Evolutionary conservation across 2,113 vertebrate genomes (phyloP).

Genomic region (Podarcis cretensis): DNA sequence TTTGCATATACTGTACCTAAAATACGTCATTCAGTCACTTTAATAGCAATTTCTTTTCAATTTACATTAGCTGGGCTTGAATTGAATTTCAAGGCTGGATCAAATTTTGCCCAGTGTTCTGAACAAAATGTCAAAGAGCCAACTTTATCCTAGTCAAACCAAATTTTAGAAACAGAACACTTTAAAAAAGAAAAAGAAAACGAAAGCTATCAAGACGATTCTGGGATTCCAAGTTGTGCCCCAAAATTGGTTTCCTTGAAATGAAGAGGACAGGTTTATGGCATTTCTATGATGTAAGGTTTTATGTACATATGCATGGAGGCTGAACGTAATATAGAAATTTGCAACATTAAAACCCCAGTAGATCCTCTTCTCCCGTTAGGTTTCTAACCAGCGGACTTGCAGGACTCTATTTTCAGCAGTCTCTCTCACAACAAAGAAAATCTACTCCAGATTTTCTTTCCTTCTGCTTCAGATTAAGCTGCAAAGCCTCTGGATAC

Average conservation of each 20-base stretch:
- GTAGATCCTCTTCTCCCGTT: no score
- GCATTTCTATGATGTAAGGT: no score
- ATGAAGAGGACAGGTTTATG: no score
- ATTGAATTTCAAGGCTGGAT: not conserved
- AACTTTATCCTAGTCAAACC: not conserved
- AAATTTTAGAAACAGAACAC: no score
- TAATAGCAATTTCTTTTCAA: not conserved
- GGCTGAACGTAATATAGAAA: no score
- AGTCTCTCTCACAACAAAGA: not conserved
- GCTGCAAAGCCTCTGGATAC: not conserved
- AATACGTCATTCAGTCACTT: not conserved
- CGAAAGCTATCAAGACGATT: no score
- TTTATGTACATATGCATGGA: no score
- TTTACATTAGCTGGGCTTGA: not conserved
- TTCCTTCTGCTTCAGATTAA: not conserved
- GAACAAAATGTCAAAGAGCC: not conserved
- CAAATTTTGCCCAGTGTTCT: not conserved
- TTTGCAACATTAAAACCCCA: no score
- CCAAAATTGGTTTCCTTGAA: no score
- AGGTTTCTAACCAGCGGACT: no score
- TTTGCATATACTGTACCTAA: not conserved
- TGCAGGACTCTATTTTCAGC: not conserved
- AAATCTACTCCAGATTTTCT: not conserved
- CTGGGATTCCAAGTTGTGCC: no score
- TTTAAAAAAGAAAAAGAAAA: no score